phyloP scores from a whole-genome alignment of 2,113 vertebrate species.

The Ceyx margarethae region DNA sequence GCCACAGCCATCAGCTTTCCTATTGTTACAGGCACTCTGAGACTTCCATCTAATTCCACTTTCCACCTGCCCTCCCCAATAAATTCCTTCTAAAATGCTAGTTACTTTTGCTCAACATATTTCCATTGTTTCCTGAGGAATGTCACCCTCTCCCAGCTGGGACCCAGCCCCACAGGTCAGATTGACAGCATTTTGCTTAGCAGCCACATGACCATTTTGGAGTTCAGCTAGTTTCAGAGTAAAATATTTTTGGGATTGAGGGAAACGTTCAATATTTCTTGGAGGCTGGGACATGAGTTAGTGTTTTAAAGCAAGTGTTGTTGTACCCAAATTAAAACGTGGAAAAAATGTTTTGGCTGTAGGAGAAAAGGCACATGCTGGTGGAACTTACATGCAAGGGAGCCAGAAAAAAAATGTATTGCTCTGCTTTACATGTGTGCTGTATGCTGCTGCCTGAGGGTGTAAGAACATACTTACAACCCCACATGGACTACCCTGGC shows the following conservation, averaged over 20 bases:
- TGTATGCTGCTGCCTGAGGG: neutral
- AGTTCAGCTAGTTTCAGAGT: neutral
- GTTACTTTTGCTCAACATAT: constrained; percentile 17
- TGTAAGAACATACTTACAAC: constrained; percentile 19
- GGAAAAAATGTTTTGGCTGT: neutral
- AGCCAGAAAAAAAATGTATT: neutral
- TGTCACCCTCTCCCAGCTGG: neutral
- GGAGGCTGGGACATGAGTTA: neutral
- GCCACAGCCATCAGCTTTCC: neutral
- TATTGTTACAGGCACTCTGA: neutral
- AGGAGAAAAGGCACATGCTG: neutral
- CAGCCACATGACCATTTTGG: neutral
- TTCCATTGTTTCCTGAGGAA: constrained; percentile 9
- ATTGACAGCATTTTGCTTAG: neutral
- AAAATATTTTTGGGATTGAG: neutral
- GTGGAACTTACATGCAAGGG: neutral
- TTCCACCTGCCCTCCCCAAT: neutral
- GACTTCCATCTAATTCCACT: neutral
- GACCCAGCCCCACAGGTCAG: accelerated
- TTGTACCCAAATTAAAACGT: neutral
- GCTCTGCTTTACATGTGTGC: constrained; percentile 13
- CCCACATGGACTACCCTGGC: neutral
- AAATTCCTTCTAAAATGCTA: neutral
- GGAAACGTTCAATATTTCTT: neutral
- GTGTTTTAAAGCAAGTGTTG: neutral